A percentile compares a stretch with the other conserved stretches of the same genome.
phyloP scores from a whole-genome alignment of 2,888 invertebrate genomes.

The Mechanitis messenoides region DNA sequence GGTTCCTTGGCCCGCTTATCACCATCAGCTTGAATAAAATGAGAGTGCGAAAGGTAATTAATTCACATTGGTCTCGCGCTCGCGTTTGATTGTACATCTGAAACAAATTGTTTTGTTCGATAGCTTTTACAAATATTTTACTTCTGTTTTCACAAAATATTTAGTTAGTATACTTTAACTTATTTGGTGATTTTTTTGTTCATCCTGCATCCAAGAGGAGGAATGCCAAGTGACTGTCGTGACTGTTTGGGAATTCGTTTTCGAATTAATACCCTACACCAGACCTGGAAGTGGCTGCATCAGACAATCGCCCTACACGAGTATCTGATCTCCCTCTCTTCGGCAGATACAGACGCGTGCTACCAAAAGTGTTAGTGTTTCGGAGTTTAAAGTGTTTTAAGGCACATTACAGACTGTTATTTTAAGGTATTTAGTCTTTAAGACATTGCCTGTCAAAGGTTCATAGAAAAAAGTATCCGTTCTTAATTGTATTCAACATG shows the following conservation, averaged over 20 bases:
- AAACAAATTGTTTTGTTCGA: slow-evolving; percentile 23
- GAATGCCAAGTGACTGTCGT: slow-evolving; percentile 82
- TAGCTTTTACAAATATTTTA: slow-evolving; percentile 24
- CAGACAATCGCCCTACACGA: slow-evolving; percentile 93
- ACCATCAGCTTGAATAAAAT: slow-evolving; percentile 66
- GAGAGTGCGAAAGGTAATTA: slow-evolving; percentile 62
- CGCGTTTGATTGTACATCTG: slow-evolving; percentile 35
- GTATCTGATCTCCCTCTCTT: slow-evolving; percentile 87
- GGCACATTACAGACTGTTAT: slow-evolving; percentile 37
- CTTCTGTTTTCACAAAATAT: slow-evolving; percentile 35
- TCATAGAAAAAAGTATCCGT: slow-evolving; percentile 74
- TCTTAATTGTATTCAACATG: slow-evolving; percentile 52
- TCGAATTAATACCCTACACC: slow-evolving; percentile 91
- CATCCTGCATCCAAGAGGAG: slow-evolving; percentile 74
- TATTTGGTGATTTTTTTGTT: slow-evolving; percentile 62
- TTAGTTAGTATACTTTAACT: slow-evolving; percentile 41
- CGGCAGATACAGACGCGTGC: slow-evolving; percentile 81
- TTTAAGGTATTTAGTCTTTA: slow-evolving; percentile 52
- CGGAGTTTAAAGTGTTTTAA: slow-evolving; percentile 43
- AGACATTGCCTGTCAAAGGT: slow-evolving; percentile 48
- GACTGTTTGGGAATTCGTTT: slow-evolving; percentile 92
- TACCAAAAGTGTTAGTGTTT: slow-evolving; percentile 49
- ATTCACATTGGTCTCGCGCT: slow-evolving; percentile 53
- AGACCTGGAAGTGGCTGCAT: slow-evolving; percentile 97
- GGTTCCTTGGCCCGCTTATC: slow-evolving; percentile 67